phyloP scores from a whole-genome alignment of 2,797 vertebrate species.

The Intellagama lesueurii region DNA sequence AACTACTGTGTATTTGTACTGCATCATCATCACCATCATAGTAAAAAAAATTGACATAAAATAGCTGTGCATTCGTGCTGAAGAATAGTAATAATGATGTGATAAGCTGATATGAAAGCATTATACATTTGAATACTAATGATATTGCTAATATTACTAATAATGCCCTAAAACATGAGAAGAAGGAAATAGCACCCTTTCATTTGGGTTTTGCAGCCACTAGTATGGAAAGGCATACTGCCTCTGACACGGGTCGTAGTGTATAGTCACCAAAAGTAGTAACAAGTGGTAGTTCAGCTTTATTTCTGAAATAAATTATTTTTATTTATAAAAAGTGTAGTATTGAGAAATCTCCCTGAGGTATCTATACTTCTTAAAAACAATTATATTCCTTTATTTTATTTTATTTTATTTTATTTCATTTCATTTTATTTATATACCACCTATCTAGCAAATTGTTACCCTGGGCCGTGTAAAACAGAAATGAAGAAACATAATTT shows the following conservation, averaged over 20 bases:
- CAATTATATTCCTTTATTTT: constrained; percentile 29
- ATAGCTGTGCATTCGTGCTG: not conserved
- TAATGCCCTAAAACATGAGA: no score
- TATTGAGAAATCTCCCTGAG: constrained; percentile 23
- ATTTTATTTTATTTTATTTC: not conserved
- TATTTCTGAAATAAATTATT: no score
- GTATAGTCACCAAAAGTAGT: not conserved
- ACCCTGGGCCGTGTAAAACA: no score
- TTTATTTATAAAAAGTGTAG: constrained; percentile 45
- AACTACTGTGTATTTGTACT: constrained; percentile 7
- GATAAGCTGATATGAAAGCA: no score
- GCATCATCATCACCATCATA: not conserved
- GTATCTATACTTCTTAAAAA: not conserved
- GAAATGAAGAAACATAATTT: no score
- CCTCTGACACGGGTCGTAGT: not conserved
- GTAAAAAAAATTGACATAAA: not conserved
- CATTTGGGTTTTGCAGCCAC: not conserved
- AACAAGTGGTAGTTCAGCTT: not conserved
- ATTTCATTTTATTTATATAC: no score
- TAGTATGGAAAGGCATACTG: not conserved
- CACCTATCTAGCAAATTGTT: no score
- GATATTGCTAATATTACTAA: no score
- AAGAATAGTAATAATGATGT: not conserved
- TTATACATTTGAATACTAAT: no score
- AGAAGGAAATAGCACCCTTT: not conserved